Base-by-base conservation (phyloP, 2,113 vertebrate genomes). In the Leuciscus idus region DNA sequence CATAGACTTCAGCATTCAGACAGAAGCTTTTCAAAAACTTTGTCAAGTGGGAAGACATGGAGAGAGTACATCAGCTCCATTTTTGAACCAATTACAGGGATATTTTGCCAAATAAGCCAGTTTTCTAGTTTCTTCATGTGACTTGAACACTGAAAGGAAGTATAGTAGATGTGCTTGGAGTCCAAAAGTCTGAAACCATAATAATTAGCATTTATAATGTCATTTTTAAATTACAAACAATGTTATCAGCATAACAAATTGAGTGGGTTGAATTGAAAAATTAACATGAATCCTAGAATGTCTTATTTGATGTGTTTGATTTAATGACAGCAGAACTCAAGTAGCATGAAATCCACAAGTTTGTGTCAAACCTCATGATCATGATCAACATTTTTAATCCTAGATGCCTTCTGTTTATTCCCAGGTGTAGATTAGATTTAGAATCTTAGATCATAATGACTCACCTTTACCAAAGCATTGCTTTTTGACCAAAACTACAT, bases 1-100 rank as follows among this genome's bases (percentile, higher is more conserved):
- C 92, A 86, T 91, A 90, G 90, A 91, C 86, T 87, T 87, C 48
- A 59, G 50, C 8, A 15, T 33, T 85, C 62, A 21, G 36, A 17
- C 52, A 70, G 74, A 84, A 73, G 50, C 50, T 57, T 84, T 73
- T 84, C 81, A 72, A 84, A 73, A 73, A 73, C 62, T 75, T 77
- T 84, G 61, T 36, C 68, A 78, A 78, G 70, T 72, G 15, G 28
- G 64, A 64, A 13, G 64, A 26, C 83, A 73, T 36, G n/a, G 15
- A 50, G 50, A 50, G 21, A 64, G 39, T 66, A 66, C 39, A 81
- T 66, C 79, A 28, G 39, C 59, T 81, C 79, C 26, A 50, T 55
- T 52, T 82, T 55, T 83, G 19, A 55, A 50, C 19, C 64, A 83
- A 70, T 83, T 83, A 70, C 19, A 21, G 28, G 43, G 21, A 83